These are phyloP conservation scores for Drosophila sproati DNA, from an alignment of 1,140 invertebrate species.

Conservation along the genomic window DNA sequence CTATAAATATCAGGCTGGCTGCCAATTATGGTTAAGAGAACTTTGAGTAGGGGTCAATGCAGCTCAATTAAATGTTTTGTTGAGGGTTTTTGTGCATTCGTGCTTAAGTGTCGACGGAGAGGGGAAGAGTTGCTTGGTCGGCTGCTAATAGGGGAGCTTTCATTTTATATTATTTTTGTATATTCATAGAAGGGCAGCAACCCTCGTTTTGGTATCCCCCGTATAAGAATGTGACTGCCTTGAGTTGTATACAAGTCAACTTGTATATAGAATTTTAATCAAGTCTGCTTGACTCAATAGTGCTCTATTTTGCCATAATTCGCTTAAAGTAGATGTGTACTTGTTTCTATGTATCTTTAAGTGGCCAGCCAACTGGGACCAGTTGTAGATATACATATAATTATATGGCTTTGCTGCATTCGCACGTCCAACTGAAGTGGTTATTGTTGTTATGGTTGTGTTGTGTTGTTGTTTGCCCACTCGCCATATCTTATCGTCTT, in stretches of 20 bases:
- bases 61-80: constrained; percentile 67
- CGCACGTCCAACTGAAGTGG: constrained; percentile 31
- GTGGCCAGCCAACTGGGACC: constrained; percentile 4
- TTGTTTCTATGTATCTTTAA: constrained; percentile 21
- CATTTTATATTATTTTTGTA: not conserved
- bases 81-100: constrained; percentile 42
- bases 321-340: not conserved
- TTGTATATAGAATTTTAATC: constrained; percentile 51
- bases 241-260: constrained; percentile 2
- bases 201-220: constrained; percentile 8
- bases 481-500: constrained; percentile 67
- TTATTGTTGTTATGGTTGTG: constrained; percentile 30
- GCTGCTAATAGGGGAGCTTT: constrained; percentile 2
- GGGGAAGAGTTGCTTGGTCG: not conserved
- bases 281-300: constrained; percentile 14
- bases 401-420: constrained; percentile 22
- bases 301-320: constrained; percentile 6
- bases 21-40: constrained; percentile 65
- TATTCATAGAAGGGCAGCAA: not conserved
- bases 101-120: constrained; percentile 20
- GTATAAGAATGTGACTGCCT: constrained; percentile 35
- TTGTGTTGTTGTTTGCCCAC: constrained; percentile 28
- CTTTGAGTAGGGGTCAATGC: constrained; percentile 62
- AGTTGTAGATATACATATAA: constrained; percentile 15
- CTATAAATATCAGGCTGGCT: constrained; percentile 1